Base-by-base conservation (phyloP, 2,888 invertebrate genomes). In the Acronicta leporina region DNA sequence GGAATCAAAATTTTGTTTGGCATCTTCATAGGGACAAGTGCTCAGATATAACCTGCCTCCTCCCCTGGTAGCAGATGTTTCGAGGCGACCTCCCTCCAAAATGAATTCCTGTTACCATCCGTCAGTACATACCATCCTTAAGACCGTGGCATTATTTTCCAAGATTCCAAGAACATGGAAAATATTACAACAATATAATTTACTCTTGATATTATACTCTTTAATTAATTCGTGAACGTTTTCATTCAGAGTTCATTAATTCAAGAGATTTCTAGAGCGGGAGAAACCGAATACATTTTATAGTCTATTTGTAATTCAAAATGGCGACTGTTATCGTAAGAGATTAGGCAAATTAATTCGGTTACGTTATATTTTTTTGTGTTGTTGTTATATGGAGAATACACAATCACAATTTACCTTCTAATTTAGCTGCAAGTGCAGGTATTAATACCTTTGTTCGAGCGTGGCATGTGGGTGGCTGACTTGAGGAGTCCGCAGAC, bases 231-330 rank as follows among this genome's bases (percentile, higher is more conserved):
- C 70, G 52, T 49, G 40, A 57, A 41, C 50, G 40, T 60, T 58
- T 68, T 53, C 55, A 79, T 69, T 68, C 44, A 38, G 54, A 50
- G 43, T 50, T 53, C 61, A 79, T 79, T 71, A 69, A 73, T 77
- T 77, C 80, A 73, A 61, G 54, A 57, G 72, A 73, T 68, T 72
- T 75, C 71, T 60, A 67, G 52, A 67, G 25, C 57, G 64, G 49
- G 67, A 53, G 68, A 63, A 68, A 57, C 57, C 43, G 63, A 65
- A 54, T 54, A 64, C 51, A 68, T 68, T 66, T 71, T 55, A 73
- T 55, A 52, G 59, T 10, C 38, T 13, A 81, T 81, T 79, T 75
- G 60, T 59, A 80, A 72, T 81, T 77, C 62, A 61, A 68, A 68
- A 63, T 57, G 45, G 57, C 53, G 48, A 7, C 46, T 25, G 50